Percentiles rank a stretch among this genome's conserved stretches.
Conservation (phyloP, 2,888 invertebrate genomes). For the Pyrrhia umbra region DNA sequence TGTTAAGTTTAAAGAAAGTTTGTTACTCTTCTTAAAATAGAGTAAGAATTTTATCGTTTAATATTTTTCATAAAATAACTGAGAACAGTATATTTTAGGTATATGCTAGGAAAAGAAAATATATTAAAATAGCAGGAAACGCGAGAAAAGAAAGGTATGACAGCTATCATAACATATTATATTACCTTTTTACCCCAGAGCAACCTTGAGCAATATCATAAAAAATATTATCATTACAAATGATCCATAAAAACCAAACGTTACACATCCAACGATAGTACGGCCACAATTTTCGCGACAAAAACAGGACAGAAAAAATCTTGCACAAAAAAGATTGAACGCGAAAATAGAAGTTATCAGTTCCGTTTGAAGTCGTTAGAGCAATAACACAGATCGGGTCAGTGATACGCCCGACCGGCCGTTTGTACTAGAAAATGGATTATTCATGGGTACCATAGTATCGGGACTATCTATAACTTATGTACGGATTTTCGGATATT, state of each 20-base stretch:
- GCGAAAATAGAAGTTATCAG: constrained; percentile 62
- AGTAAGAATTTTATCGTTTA: too few species aligned
- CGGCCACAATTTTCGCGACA: constrained; percentile 26
- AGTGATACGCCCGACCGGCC: constrained; percentile 62
- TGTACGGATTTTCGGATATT: constrained; percentile 21
- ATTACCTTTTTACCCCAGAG: constrained; percentile 7
- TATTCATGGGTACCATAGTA: constrained; percentile 65
- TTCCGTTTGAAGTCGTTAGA: constrained; percentile 64
- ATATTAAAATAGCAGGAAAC: background rate
- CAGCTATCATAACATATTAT: background rate
- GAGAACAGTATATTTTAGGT: background rate
- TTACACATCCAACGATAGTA: constrained; percentile 32
- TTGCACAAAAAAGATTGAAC: constrained; percentile 51
- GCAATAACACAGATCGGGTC: constrained; percentile 73
- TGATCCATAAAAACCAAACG: constrained; percentile 41
- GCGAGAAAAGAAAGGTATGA: background rate
- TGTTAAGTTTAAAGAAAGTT: too few species aligned
- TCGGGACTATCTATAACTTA: constrained; percentile 42
- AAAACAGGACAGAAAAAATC: constrained; percentile 45
- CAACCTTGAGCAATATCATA: constrained; percentile 7
- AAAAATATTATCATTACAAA: constrained; percentile 45
- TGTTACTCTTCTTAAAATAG: too few species aligned
- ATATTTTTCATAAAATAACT: too few species aligned
- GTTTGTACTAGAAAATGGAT: constrained; percentile 67
- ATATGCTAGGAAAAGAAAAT: background rate